phyloP scores from a whole-genome alignment of 1,140 invertebrate species.

The Ostrea edulis region DNA sequence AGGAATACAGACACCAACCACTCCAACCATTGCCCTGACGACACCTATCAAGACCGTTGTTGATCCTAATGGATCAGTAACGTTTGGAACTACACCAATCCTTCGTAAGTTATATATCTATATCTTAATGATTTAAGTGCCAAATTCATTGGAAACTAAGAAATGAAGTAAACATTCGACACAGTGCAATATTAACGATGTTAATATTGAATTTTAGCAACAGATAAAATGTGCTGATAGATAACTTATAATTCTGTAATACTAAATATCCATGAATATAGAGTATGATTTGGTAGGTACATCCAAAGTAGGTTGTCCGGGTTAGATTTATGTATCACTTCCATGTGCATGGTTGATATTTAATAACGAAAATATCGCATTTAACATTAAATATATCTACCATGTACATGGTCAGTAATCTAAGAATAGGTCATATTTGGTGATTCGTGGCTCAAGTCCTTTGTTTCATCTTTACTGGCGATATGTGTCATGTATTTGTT shows the following conservation, averaged over 20 bases:
- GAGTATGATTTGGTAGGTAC: neutral
- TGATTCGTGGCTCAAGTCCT: no score
- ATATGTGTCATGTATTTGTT: no score
- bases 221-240: neutral
- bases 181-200: neutral
- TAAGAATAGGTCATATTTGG: no score
- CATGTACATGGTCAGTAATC: no score
- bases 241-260: neutral
- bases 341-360: neutral
- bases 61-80: conserved; percentile 28
- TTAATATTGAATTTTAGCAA: no score
- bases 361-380: no score
- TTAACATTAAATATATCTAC: no score
- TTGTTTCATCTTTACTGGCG: no score
- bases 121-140: neutral
- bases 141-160: neutral
- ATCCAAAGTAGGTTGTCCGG: neutral
- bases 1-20: conserved; percentile 29
- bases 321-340: neutral
- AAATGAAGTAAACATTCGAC: neutral
- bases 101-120: neutral
- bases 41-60: conserved; percentile 1
- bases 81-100: conserved; percentile 26
- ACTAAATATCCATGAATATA: no score
- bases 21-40: conserved; percentile 20